Conservation (phyloP, 2,888 invertebrate genomes). For the Lycia hirtaria region DNA sequence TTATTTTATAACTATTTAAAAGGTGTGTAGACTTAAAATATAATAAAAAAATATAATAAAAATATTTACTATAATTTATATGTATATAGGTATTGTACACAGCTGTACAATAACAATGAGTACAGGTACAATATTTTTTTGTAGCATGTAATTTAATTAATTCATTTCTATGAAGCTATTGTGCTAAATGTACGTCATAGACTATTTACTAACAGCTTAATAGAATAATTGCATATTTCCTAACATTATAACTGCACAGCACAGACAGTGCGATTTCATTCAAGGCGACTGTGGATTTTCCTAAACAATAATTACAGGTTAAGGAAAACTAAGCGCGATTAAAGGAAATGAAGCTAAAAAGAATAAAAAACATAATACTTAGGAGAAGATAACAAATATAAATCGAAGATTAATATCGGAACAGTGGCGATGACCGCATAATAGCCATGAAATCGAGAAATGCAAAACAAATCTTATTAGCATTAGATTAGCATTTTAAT, state of each 20-base stretch:
- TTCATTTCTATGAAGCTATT: neutral
- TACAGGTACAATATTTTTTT: no score
- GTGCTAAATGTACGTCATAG: neutral
- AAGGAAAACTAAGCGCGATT: neutral
- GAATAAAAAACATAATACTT: neutral
- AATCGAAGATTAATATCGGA: neutral
- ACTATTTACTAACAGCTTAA: neutral
- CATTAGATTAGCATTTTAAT: neutral
- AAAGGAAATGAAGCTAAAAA: neutral
- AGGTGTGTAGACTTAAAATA: no score
- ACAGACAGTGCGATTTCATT: neutral
- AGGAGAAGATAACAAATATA: neutral
- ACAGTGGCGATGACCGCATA: neutral
- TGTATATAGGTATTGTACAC: no score
- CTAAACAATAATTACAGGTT: neutral
- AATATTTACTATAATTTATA: no score
- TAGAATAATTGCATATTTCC: neutral
- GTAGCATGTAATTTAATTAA: neutral
- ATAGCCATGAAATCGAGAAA: constrained; percentile 3
- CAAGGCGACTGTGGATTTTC: constrained; percentile 10
- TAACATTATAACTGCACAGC: neutral
- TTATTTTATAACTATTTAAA: no score
- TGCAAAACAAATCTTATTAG: neutral
- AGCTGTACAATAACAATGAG: no score
- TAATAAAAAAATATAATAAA: no score